phyloP scores from a whole-genome alignment of 2,113 vertebrate genomes.

The Neoarius graeffei region DNA sequence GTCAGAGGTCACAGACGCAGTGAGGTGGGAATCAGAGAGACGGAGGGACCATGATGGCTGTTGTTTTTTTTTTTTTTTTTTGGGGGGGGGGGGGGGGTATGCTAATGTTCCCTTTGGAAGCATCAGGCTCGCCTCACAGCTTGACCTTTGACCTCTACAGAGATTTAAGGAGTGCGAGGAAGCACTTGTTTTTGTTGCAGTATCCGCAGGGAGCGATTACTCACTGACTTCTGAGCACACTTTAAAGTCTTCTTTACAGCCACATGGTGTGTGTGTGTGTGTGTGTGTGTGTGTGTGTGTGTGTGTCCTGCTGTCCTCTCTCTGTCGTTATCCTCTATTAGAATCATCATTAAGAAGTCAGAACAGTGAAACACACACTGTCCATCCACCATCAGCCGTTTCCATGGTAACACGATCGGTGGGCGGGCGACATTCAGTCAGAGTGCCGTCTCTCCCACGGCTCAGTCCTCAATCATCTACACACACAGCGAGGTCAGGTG shows the following conservation, averaged over 20 bases:
- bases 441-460: not conserved
- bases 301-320: conserved; percentile 55
- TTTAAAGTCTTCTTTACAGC: not conserved
- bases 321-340: conserved; percentile 75
- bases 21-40: not conserved
- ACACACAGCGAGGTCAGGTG: not conserved
- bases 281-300: not conserved
- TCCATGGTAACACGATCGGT: conserved; percentile 72
- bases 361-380: conserved; percentile 5
- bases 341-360: conserved; percentile 75
- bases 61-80: not conserved
- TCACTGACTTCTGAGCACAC: conserved; percentile 13
- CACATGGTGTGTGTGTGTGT: not conserved
- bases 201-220: conserved; percentile 32
- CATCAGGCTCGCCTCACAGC: conserved; percentile 58
- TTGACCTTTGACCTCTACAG: conserved; percentile 57
- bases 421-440: conserved; percentile 61
- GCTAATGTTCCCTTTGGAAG: conserved; percentile 35
- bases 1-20: conserved; percentile 63
- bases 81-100: not conserved
- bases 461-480: not conserved
- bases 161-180: conserved; percentile 31
- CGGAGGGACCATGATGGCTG: not conserved
- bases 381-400: conserved; percentile 47
- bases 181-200: conserved; percentile 33